These are phyloP conservation scores for Gyps fulvus DNA, from an alignment of 2,113 vertebrate genomes.

Conservation along the genomic window DNA sequence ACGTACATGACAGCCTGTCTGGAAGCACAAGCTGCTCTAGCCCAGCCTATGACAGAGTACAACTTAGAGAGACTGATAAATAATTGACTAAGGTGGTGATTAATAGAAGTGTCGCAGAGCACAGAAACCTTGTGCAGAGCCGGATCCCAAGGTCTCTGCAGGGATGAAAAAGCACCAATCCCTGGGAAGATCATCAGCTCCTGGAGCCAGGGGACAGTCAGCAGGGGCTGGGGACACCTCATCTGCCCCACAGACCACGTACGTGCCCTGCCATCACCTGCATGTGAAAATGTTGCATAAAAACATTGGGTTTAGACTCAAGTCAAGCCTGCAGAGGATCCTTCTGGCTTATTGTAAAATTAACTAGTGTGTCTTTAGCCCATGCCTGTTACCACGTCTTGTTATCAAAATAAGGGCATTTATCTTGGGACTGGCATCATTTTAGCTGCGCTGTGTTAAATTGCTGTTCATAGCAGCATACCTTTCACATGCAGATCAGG, in stretches of 20 bases:
- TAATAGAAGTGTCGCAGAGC: neutral
- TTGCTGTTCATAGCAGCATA: neutral
- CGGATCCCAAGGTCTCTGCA: neutral
- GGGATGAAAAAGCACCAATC: neutral
- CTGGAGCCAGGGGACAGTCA: neutral
- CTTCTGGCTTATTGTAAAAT: neutral
- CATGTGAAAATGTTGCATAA: neutral
- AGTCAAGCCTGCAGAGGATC: neutral
- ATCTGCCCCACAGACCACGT: neutral
- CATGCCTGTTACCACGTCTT: rapidly evolving
- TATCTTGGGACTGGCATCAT: neutral
- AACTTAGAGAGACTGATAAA: neutral
- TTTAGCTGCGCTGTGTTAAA: neutral
- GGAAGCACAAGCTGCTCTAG: neutral
- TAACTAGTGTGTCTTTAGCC: neutral
- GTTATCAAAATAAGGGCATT: neutral
- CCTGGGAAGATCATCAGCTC: neutral
- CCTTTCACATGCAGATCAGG: too few species aligned
- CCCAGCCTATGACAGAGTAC: neutral
- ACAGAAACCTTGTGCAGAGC: neutral
- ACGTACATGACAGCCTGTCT: neutral
- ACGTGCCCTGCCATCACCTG: neutral
- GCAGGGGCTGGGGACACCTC: neutral
- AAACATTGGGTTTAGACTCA: neutral
- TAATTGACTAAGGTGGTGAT: neutral